Conservation (phyloP, 2,888 invertebrate species). For the Hypsopygia costalis region DNA sequence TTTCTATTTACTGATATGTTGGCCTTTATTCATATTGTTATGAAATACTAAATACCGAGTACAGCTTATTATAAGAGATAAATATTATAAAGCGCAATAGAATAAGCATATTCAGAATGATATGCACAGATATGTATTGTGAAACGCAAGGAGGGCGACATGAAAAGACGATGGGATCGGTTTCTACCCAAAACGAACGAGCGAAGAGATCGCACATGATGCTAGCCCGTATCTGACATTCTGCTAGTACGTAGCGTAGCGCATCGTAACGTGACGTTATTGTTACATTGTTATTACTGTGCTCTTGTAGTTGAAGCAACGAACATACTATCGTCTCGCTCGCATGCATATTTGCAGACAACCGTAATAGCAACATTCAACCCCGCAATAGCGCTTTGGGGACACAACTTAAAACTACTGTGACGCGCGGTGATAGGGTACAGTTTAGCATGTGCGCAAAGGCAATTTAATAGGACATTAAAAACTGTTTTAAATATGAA, state of each 20-base stretch:
- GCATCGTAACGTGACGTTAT: too few species aligned
- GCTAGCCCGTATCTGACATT: too few species aligned
- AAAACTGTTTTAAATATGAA: too few species aligned
- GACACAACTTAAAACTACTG: too few species aligned
- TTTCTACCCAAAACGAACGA: neutral
- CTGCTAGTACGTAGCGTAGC: too few species aligned
- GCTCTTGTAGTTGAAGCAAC: too few species aligned
- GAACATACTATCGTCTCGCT: neutral
- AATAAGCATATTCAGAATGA: slow-evolving; percentile 54
- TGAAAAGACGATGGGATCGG: slow-evolving; percentile 11
- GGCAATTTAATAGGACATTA: too few species aligned
- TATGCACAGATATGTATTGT: slow-evolving; percentile 66
- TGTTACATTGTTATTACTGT: too few species aligned
- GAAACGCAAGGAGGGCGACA: slow-evolving; percentile 31
- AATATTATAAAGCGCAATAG: slow-evolving; percentile 59
- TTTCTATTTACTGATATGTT: slow-evolving; percentile 68
- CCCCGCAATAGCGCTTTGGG: too few species aligned
- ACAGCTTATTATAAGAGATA: slow-evolving; percentile 58
- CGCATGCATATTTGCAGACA: neutral
- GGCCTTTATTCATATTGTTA: slow-evolving; percentile 54
- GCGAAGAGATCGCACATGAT: slow-evolving; percentile 6
- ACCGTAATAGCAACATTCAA: too few species aligned
- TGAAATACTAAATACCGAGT: slow-evolving; percentile 46
- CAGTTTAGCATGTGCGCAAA: too few species aligned
- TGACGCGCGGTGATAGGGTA: too few species aligned